Evolutionary conservation across 2,113 vertebrate genomes (phyloP).

Genomic region (Hippocampus abdominalis): DNA sequence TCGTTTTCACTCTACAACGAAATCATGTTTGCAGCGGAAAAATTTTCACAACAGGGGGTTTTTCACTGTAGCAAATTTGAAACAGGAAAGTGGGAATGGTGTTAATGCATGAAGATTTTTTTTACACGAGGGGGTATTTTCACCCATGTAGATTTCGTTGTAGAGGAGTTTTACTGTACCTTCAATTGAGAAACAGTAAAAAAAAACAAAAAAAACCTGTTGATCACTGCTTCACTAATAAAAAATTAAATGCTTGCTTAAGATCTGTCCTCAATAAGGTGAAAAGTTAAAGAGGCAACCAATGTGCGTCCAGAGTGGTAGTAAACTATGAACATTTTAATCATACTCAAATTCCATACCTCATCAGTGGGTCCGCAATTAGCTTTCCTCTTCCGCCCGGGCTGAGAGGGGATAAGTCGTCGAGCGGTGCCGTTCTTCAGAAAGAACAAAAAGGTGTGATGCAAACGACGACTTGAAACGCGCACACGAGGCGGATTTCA

Average conservation of each 20-base stretch:
- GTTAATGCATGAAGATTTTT: too few species aligned
- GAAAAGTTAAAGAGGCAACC: neutral
- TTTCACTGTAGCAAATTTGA: too few species aligned
- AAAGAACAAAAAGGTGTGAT: neutral
- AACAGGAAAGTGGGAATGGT: too few species aligned
- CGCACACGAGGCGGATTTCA: neutral
- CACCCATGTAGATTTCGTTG: too few species aligned
- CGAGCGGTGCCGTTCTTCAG: constrained; percentile 81
- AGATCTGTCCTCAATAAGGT: neutral
- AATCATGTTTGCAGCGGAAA: too few species aligned
- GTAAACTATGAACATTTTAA: neutral
- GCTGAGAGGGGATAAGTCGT: constrained; percentile 76
- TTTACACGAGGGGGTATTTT: too few species aligned
- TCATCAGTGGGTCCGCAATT: constrained; percentile 84
- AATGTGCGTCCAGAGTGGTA: neutral
- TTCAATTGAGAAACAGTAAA: neutral
- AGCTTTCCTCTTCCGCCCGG: constrained; percentile 86
- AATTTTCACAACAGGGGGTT: too few species aligned
- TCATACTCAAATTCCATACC: constrained; percentile 54
- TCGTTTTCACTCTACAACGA: too few species aligned
- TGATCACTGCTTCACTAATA: neutral
- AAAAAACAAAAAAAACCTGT: neutral
- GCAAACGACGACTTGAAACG: neutral
- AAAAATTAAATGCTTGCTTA: neutral
- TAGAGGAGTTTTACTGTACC: too few species aligned